These are phyloP conservation scores for Vimba vimba DNA, from an alignment of 2,113 vertebrate genomes.

Conservation along the genomic window DNA sequence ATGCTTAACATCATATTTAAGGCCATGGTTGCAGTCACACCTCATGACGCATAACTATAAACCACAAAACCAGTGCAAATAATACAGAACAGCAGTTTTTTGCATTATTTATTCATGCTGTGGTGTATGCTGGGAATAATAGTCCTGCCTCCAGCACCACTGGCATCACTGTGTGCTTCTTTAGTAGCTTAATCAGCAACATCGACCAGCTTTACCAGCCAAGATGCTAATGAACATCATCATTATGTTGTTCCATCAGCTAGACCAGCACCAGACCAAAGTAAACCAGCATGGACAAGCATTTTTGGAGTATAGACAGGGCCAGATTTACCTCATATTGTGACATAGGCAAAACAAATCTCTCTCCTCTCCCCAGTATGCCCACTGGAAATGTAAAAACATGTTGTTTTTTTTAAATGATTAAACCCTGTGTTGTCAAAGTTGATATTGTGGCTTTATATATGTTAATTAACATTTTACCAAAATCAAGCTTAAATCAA, in stretches of 20 bases:
- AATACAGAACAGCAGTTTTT: not conserved
- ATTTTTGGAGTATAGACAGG: not conserved
- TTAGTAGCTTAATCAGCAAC: conserved; percentile 12
- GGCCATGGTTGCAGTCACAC: not conserved
- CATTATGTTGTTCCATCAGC: not conserved
- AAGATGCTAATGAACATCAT: conserved; percentile 18
- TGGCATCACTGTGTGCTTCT: not conserved
- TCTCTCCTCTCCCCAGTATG: no score
- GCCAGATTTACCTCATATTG: no score
- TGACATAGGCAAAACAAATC: no score
- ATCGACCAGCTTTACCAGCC: not conserved
- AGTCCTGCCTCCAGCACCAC: not conserved
- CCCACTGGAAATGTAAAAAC: no score
- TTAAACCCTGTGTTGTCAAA: no score
- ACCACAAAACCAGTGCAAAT: not conserved
- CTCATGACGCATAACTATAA: not conserved
- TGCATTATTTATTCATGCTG: conserved; percentile 19
- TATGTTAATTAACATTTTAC: no score
- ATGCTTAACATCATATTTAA: conserved; percentile 18
- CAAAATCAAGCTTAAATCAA: no score
- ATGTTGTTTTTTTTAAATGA: no score
- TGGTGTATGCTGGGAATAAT: conserved; percentile 1
- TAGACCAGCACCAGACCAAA: no score
- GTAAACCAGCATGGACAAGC: not conserved
- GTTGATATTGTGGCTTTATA: no score